Percentiles rank a stretch among this genome's conserved stretches.
Evolutionary conservation across 2,113 vertebrate genomes (phyloP).

Genomic region (Saccopteryx bilineata): DNA sequence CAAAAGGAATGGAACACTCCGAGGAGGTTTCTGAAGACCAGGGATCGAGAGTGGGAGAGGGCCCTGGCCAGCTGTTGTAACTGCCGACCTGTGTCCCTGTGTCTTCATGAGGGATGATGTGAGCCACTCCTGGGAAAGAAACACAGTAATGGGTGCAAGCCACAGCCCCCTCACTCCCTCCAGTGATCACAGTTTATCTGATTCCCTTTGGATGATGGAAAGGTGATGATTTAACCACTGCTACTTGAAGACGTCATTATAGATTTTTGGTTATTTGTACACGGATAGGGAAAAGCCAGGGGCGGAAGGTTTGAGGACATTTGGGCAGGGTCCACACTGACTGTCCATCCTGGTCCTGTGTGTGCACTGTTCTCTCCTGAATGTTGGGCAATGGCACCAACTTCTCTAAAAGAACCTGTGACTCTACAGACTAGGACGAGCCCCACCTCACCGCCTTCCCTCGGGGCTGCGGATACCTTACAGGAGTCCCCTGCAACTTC

Average conservation of each 20-base stretch:
- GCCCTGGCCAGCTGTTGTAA: background rate
- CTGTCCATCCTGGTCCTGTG: background rate
- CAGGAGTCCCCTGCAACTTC: background rate
- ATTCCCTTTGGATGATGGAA: background rate
- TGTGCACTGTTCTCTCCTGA: background rate
- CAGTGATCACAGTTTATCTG: background rate
- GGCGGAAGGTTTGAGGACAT: background rate
- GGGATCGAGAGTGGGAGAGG: background rate
- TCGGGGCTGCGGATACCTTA: background rate
- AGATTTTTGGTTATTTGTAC: background rate
- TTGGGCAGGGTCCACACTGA: background rate
- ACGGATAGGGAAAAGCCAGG: background rate
- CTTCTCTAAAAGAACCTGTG: background rate
- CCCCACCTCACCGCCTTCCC: background rate
- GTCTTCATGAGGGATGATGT: background rate
- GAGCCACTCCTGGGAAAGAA: background rate
- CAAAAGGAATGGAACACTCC: background rate
- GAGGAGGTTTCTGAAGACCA: slow-evolving; percentile 30
- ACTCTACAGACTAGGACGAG: background rate
- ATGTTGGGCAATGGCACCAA: background rate
- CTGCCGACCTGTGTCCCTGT: background rate
- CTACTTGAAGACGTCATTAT: background rate
- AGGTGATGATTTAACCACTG: background rate
- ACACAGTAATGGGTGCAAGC: background rate
- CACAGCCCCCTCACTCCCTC: accelerated